phyloP scores from a whole-genome alignment of 1,140 invertebrate species.

The Trichomalopsis sarcophagae region DNA sequence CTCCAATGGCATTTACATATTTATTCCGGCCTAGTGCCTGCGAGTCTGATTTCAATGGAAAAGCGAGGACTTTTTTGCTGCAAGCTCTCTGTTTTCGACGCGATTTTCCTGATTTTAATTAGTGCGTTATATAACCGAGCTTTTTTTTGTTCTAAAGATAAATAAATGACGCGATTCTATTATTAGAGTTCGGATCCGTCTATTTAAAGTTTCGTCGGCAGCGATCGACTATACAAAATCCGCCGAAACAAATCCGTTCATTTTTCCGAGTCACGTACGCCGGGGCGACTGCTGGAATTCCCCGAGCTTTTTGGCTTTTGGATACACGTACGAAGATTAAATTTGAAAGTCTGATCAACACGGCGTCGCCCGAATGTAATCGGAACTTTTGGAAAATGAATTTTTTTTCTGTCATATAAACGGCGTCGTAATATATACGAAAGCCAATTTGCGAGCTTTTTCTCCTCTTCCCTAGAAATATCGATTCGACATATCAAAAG shows the following conservation, averaged over 20 bases:
- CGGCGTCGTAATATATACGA: too few relatives aligned
- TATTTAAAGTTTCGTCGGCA: background rate
- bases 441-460: too few relatives aligned
- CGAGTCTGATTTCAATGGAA: slow-evolving; percentile 38
- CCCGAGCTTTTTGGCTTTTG: slow-evolving; percentile 12
- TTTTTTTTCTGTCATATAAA: background rate
- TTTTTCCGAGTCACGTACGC: slow-evolving; percentile 36
- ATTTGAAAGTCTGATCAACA: slow-evolving; percentile 42
- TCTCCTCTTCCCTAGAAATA: too few relatives aligned
- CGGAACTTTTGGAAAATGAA: background rate
- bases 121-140: too few relatives aligned
- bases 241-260: slow-evolving; percentile 15
- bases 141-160: background rate
- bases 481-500: background rate
- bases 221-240: background rate
- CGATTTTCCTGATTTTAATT: too few relatives aligned
- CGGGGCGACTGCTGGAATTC: background rate
- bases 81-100: too few relatives aligned
- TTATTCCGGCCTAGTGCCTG: slow-evolving; percentile 34
- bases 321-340: slow-evolving; percentile 40
- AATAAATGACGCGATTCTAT: background rate
- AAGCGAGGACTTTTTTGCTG: too few relatives aligned
- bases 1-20: slow-evolving; percentile 50
- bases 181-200: background rate
- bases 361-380: background rate